These are phyloP conservation scores for Atherinomorus stipes DNA, from an alignment of 2,113 vertebrate species.

Conservation along the genomic window DNA sequence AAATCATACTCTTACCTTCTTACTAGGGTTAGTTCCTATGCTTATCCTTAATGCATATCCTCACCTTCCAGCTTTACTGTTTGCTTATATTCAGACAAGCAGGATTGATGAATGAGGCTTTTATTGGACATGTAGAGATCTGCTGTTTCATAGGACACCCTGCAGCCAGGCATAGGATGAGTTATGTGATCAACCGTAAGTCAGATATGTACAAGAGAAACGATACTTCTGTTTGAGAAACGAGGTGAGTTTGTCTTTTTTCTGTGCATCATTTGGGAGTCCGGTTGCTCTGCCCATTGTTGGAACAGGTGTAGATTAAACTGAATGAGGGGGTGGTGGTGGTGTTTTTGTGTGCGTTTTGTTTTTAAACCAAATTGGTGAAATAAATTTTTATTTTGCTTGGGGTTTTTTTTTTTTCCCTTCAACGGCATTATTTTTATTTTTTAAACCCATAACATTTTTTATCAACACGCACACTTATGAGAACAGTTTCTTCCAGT, in stretches of 20 bases:
- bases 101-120: slow-evolving; percentile 29
- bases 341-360: too few relatives aligned
- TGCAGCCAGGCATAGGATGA: slow-evolving; percentile 2
- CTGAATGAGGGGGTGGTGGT: too few relatives aligned
- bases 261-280: background rate
- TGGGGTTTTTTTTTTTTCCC: too few relatives aligned
- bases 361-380: too few relatives aligned
- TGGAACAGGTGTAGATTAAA: too few relatives aligned
- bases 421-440: too few relatives aligned
- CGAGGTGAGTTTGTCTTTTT: background rate
- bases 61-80: slow-evolving; percentile 8
- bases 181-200: background rate
- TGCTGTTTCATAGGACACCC: background rate
- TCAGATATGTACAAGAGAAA: background rate
- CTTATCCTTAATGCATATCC: slow-evolving; percentile 26
- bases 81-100: background rate
- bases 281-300: background rate
- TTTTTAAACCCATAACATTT: too few relatives aligned
- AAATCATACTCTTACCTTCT: slow-evolving; percentile 29
- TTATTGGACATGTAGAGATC: background rate
- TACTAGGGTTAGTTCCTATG: slow-evolving; percentile 24
- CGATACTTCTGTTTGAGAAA: background rate
- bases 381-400: background rate
- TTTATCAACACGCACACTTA: too few relatives aligned
- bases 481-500: too few relatives aligned